Base-by-base conservation (phyloP, 2,888 invertebrate species). In the Heteromyza rotundicornis region DNA sequence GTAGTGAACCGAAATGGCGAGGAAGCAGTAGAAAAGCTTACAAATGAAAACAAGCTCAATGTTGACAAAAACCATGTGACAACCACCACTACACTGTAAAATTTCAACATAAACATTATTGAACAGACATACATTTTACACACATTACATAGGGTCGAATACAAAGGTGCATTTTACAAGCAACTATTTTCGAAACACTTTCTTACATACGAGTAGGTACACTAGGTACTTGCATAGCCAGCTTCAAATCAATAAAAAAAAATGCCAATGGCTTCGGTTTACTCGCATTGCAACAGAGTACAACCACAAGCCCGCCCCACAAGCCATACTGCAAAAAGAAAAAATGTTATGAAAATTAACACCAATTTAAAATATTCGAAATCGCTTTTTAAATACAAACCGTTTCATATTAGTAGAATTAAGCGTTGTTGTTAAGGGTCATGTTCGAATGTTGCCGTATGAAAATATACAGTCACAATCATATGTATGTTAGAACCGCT, bases 81-180 rank as follows among this genome's bases (percentile, higher is more conserved):
- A n/a, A n/a, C n/a, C n/a, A n/a, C n/a, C n/a, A n/a, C n/a, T n/a
- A n/a, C n/a, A n/a, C n/a, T n/a, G n/a, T n/a, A 36, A 23, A 3
- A 36, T 40, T 23, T 22, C 56, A n/a, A 44, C 22, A 57, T 36
- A 57, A 32, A 52, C 55, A 35, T 60, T 62, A 55, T 55, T 40
- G 20, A 32, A 57, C 53, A 56, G 19, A 27, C 50, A 20, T n/a
- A 54, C 20, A 8, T 59, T 27, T 24, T 56, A 59, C 5, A 61
- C 35, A 63, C 47, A 60, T 59, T 65, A 65, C n/a, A 67, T 62
- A 68, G 64, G 64, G 67, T 71, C 70, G 68, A 69, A 65, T 64
- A 66, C 24, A 67, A 67, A 64, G 68, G 67, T 67, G 65, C 65
- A 61, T 63, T 63, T 57, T 24, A 63, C 57, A 62, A 64, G 47